Conservation (phyloP, 2,888 invertebrate species). For the Scaptomyza polygonia region DNA sequence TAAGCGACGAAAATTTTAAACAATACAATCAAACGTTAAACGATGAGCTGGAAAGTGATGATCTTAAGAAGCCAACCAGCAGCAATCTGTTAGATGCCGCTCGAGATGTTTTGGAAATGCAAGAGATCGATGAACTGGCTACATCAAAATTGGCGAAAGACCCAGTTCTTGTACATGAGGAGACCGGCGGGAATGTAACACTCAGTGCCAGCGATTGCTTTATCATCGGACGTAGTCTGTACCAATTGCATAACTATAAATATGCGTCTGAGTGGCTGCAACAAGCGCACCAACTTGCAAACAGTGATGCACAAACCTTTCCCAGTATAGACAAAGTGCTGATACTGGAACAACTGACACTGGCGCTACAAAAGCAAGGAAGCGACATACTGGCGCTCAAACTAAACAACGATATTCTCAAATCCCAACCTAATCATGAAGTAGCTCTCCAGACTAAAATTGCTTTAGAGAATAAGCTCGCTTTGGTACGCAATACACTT, state of each 20-base stretch:
- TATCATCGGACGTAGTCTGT: slow-evolving; percentile 54
- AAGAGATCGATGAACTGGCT: slow-evolving; percentile 94
- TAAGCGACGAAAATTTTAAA: slow-evolving; percentile 6
- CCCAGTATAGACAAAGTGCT: slow-evolving; percentile 35
- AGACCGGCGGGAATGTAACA: slow-evolving; percentile 77
- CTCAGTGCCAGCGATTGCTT: slow-evolving; percentile 70
- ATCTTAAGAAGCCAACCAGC: slow-evolving; percentile 78
- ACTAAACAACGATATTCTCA: slow-evolving; percentile 62
- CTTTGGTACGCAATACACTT: slow-evolving; percentile 18
- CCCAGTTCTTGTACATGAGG: slow-evolving; percentile 89
- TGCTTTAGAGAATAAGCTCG: slow-evolving; percentile 26
- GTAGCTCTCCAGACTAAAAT: slow-evolving; percentile 36
- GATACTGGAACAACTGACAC: slow-evolving; percentile 52
- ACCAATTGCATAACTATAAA: slow-evolving; percentile 29
- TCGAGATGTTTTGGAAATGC: slow-evolving; percentile 93
- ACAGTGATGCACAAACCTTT: slow-evolving; percentile 11
- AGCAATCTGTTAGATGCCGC: slow-evolving; percentile 97
- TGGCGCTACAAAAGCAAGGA: slow-evolving; percentile 37
- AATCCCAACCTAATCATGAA: slow-evolving; percentile 45
- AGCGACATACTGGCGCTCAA: slow-evolving; percentile 63
- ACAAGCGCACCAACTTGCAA: slow-evolving; percentile 35
- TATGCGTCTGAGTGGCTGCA: slow-evolving; percentile 71
- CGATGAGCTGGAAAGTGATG: background rate
- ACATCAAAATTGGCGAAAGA: slow-evolving; percentile 92
- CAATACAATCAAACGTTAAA: slow-evolving; percentile 7